A percentile compares a stretch with the other conserved stretches of the same genome.
phyloP scores from a whole-genome alignment of 2,113 vertebrate species.

The Nothocercus nigrocapillus region DNA sequence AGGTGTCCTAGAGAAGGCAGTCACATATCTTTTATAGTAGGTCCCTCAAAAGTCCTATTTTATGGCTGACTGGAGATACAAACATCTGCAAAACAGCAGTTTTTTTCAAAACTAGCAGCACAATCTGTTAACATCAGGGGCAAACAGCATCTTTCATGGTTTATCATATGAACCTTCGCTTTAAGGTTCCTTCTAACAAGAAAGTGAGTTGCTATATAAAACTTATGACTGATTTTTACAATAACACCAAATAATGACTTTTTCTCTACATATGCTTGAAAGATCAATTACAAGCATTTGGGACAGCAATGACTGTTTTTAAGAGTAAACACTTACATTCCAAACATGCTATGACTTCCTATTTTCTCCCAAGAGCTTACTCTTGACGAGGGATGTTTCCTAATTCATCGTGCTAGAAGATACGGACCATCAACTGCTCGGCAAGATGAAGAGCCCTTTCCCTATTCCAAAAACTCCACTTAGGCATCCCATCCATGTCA shows the following conservation, averaged over 20 bases:
- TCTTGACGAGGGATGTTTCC: neutral
- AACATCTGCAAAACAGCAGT: neutral
- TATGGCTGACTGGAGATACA: neutral
- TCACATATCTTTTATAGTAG: rapidly evolving
- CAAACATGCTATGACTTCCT: constrained; percentile 6
- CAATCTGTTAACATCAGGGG: neutral
- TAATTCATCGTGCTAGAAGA: neutral
- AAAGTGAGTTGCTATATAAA: neutral
- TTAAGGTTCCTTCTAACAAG: neutral
- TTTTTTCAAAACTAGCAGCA: neutral
- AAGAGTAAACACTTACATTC: constrained; percentile 9
- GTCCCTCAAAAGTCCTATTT: neutral
- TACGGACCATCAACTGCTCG: neutral
- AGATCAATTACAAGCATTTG: neutral
- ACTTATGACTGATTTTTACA: neutral
- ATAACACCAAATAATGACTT: neutral
- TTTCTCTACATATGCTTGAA: neutral
- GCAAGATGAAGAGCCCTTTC: neutral
- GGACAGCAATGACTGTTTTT: neutral
- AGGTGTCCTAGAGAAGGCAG: rapidly evolving
- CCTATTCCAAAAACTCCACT: constrained; percentile 34
- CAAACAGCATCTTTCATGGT: neutral
- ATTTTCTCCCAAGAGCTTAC: neutral
- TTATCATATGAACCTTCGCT: neutral
- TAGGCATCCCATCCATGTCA: constrained; percentile 13